phyloP scores from a whole-genome alignment of 2,113 vertebrate species.

The Calidris pugnax region DNA sequence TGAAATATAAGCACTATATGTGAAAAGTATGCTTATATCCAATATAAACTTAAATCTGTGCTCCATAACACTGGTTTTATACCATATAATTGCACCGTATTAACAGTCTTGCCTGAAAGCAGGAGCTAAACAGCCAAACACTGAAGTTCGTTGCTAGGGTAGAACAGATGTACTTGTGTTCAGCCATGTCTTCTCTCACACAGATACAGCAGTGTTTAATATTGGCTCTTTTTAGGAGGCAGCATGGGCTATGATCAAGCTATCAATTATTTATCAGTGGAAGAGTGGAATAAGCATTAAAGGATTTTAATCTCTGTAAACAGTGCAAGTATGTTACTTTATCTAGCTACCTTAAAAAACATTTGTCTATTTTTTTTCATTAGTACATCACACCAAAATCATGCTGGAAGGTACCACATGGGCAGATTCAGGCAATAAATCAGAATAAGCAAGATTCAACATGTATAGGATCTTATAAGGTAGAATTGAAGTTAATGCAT shows the following conservation, averaged over 20 bases:
- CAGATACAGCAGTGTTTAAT: neutral
- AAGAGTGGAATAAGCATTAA: neutral
- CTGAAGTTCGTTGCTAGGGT: neutral
- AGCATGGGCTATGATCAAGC: neutral
- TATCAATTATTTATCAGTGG: neutral
- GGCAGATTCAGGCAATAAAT: neutral
- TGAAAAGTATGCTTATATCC: neutral
- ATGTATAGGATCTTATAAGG: neutral
- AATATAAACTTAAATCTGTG: neutral
- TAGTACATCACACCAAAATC: neutral
- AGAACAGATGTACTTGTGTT: neutral
- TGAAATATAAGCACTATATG: neutral
- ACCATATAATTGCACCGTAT: neutral
- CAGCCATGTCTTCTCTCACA: neutral
- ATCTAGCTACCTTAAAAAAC: neutral
- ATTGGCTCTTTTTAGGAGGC: neutral
- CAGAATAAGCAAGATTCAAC: neutral
- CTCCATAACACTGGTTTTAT: neutral
- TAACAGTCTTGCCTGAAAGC: neutral
- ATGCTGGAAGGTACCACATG: neutral
- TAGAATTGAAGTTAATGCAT: neutral
- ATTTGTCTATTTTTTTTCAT: neutral
- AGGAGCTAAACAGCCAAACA: neutral
- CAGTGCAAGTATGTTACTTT: rapidly evolving
- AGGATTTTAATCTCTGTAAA: neutral